Conservation (phyloP, 2,113 vertebrate species). For the Eira barbara region DNA sequence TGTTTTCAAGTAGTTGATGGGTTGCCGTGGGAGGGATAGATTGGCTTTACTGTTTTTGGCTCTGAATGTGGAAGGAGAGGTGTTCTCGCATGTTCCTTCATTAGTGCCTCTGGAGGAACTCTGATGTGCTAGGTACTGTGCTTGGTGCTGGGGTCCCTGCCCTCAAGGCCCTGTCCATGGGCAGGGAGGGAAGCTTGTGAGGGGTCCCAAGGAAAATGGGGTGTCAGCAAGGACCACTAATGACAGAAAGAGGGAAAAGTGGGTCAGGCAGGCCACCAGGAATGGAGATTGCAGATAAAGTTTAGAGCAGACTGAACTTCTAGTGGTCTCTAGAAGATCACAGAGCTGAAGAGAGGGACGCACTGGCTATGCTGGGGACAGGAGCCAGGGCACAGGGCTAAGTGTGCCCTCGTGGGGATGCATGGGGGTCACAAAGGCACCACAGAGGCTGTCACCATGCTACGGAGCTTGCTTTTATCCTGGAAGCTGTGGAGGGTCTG, state of each 20-base stretch:
- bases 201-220: too few species aligned
- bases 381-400: background rate
- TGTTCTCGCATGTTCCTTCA: background rate
- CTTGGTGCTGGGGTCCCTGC: rapidly evolving
- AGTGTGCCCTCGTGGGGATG: rapidly evolving
- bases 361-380: rapidly evolving
- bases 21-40: rapidly evolving
- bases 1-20: too few species aligned
- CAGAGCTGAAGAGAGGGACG: background rate
- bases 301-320: too few species aligned
- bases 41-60: background rate
- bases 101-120: rapidly evolving
- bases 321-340: background rate
- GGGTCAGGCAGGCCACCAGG: background rate
- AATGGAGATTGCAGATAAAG: too few species aligned
- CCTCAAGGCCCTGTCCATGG: background rate
- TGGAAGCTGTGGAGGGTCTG: background rate
- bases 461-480: background rate
- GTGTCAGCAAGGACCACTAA: background rate
- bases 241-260: background rate
- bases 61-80: rapidly evolving
- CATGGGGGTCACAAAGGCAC: background rate
- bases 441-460: background rate
- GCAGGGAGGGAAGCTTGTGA: background rate
- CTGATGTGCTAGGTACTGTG: rapidly evolving